phyloP scores from a whole-genome alignment of 2,888 invertebrate genomes.

The Cantharis nigra region DNA sequence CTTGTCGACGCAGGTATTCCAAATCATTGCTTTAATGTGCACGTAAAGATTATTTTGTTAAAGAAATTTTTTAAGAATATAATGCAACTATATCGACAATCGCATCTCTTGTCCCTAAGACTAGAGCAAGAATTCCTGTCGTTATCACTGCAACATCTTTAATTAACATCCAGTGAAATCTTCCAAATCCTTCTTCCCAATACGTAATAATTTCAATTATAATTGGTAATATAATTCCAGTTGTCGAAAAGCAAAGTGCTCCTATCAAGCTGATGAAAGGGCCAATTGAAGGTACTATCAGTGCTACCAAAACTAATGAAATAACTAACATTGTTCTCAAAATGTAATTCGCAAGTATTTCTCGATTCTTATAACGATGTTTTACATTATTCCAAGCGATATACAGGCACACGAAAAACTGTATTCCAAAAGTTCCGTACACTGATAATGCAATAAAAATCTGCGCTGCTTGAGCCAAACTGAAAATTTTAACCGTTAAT shows the following conservation, averaged over 20 bases:
- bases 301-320: constrained; percentile 74
- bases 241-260: constrained; percentile 88
- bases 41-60: no score
- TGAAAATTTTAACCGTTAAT: constrained; percentile 56
- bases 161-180: constrained; percentile 71
- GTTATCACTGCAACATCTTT: constrained; percentile 77
- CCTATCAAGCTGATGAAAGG: constrained; percentile 92
- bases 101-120: constrained; percentile 78
- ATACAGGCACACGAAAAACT: constrained; percentile 95
- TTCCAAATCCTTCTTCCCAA: constrained; percentile 83
- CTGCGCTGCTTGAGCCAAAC: constrained; percentile 85
- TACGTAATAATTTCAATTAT: constrained; percentile 83
- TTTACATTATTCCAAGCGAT: constrained; percentile 87
- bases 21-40: no score
- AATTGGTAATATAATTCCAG: constrained; percentile 87
- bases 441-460: constrained; percentile 87
- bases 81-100: constrained; percentile 62
- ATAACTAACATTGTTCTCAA: constrained; percentile 70
- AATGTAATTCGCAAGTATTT: constrained; percentile 74
- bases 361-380: constrained; percentile 67
- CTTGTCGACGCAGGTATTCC: background rate
- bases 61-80: constrained; percentile 34
- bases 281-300: constrained; percentile 84
- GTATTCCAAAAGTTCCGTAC: constrained; percentile 94
- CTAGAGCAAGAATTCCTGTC: constrained; percentile 79